Evolutionary conservation across 2,888 invertebrate species (phyloP).

Genomic region (Leptogaster cylindrica): DNA sequence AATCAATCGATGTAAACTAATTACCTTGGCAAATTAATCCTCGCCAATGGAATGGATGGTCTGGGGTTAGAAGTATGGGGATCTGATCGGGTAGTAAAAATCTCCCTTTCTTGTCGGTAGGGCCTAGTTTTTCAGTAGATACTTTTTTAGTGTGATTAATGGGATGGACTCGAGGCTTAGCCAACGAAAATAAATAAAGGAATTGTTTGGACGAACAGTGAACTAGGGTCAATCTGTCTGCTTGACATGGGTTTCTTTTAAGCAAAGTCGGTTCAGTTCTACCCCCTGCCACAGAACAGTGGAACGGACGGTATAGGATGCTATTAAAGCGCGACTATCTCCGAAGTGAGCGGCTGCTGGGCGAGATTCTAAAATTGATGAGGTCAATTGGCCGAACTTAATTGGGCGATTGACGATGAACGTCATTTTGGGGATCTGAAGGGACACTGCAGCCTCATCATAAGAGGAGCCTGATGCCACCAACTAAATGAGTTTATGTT

Average conservation of each 20-base stretch:
- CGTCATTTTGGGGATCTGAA: constrained; percentile 14
- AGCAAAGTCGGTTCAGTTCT: neutral
- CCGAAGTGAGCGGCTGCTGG: neutral
- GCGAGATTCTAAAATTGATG: constrained; percentile 19
- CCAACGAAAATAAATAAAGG: constrained; percentile 24
- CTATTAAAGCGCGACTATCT: constrained; percentile 9
- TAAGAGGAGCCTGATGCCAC: neutral
- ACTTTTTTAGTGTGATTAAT: constrained; percentile 33
- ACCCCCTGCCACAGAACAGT: neutral
- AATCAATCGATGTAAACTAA: constrained; percentile 33
- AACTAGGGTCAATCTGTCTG: constrained; percentile 25
- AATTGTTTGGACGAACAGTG: constrained; percentile 8
- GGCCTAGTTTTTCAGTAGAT: constrained; percentile 6
- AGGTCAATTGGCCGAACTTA: constrained; percentile 28
- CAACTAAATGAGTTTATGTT: constrained; percentile 28
- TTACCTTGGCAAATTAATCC: constrained; percentile 31
- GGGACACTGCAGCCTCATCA: constrained; percentile 1
- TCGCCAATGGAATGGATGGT: neutral
- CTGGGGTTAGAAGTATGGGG: neutral
- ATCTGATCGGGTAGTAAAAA: constrained; percentile 1
- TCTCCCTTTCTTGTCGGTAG: neutral
- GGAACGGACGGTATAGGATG: neutral
- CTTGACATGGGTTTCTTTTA: constrained; percentile 27
- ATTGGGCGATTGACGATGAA: constrained; percentile 23
- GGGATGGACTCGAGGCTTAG: neutral